Conservation (phyloP, 37 sponge, comb jelly and placozoan species). For the Crambe crambe region DNA sequence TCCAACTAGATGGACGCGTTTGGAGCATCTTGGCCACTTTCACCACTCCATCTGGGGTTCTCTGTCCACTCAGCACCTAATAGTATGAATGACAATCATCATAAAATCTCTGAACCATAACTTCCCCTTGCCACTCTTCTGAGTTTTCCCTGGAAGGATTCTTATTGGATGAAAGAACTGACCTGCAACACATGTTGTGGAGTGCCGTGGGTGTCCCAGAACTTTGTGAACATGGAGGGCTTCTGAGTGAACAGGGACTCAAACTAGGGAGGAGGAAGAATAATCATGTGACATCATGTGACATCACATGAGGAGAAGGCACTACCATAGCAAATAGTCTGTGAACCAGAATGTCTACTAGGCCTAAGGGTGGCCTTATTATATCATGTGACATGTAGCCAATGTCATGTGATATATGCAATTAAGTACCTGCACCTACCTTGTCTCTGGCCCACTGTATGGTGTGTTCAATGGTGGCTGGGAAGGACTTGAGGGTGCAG, state of each 20-base stretch:
- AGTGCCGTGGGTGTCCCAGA: constrained; percentile 67
- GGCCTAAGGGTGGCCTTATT: no score
- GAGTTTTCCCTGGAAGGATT: background rate
- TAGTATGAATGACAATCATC: no score
- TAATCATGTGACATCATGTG: background rate
- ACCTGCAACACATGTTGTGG: constrained; percentile 63
- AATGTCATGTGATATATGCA: no score
- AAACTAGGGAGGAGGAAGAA: constrained; percentile 45
- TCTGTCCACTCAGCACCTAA: constrained; percentile 4
- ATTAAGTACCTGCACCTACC: no score
- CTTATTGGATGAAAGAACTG: constrained; percentile 1
- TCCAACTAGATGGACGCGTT: constrained; percentile 45
- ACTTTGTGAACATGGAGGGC: constrained; percentile 80
- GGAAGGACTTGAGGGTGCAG: constrained; percentile 98
- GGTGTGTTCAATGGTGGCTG: constrained; percentile 95
- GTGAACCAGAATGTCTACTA: no score
- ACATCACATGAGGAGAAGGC: background rate
- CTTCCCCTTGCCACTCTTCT: background rate
- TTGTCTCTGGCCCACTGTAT: constrained; percentile 98
- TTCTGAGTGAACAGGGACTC: constrained; percentile 79
- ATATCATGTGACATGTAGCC: no score
- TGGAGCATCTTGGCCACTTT: constrained; percentile 69
- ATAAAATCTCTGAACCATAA: no score
- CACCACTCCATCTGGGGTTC: constrained; percentile 60
- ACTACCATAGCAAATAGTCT: no score